Evolutionary conservation across 2,888 invertebrate genomes (phyloP), one percentile per base, ranked within the genome.

Genomic region (Macropis europaea): DNA sequence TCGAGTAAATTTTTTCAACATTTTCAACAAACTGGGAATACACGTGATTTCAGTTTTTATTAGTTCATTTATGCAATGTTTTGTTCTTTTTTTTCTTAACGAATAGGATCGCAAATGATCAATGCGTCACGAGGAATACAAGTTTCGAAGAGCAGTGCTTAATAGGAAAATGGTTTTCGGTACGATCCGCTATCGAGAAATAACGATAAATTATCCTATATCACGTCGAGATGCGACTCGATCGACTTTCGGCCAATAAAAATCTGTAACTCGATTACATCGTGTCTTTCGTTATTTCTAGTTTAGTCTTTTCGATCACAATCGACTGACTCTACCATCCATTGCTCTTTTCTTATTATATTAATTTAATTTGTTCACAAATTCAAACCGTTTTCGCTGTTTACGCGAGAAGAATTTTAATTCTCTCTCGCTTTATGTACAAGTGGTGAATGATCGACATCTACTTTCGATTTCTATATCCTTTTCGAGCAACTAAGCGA

Each of bases 301-400:
- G 6, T 53, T 54, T 45, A 60, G 52, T 67, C 50, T 40, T 26
- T 47, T 67, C 60, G 54, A 60, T 60, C 61, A 42, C 57, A 54
- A 54, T 61, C 60, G 42, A 61, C 48, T 48, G 47, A 61, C 47
- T 42, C 48, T 17, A 34, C 34, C 24, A 19, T 26, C 48, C 15
- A n/a, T 13, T 13, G 7, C 9, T 28, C 19, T 17, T 19, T 3
- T 17, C n/a, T n/a, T n/a, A n/a, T n/a, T n/a, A n/a, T n/a, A 19
- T 48, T 19, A 22, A 17, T 28, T 17, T 40, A 17, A 15, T 28
- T 6, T 9, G 2, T 19, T 9, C 2, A 19, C 34, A 34, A 42
- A 19, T 5, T 24, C 24, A 15, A 26, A 48, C 26, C 47, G 30
- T 52, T 30, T 19, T 43, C 30, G n/a, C 7, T 38, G 30, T 9